These are phyloP conservation scores for Pygoscelis antarcticus DNA, from an alignment of 2,113 vertebrate species.

Conservation along the genomic window DNA sequence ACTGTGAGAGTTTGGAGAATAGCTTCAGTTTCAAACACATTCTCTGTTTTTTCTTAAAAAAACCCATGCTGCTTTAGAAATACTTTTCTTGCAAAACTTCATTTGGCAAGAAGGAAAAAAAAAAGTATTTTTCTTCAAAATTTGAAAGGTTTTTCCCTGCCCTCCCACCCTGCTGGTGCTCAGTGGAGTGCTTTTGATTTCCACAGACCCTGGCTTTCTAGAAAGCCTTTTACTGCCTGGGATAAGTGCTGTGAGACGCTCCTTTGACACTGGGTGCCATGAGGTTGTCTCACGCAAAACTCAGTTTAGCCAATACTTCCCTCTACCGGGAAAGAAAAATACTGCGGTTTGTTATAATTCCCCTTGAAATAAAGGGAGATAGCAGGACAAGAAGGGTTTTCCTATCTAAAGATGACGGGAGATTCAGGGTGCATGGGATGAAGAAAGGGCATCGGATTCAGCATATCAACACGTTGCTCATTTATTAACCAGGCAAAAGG, in stretches of 20 bases:
- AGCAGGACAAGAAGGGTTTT: not conserved
- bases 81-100: not conserved
- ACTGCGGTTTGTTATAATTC: not conserved
- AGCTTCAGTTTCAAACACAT: not conserved
- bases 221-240: not conserved
- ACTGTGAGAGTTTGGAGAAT: not conserved
- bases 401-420: not conserved
- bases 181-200: not conserved
- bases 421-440: not conserved
- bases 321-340: conserved; percentile 33
- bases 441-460: not conserved
- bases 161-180: not conserved
- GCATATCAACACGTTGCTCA: fast-evolving
- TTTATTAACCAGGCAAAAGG: not conserved
- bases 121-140: not conserved
- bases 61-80: not conserved
- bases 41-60: not conserved
- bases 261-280: not conserved
- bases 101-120: not conserved
- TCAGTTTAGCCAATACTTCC: conserved; percentile 57
- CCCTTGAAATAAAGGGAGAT: not conserved
- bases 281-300: fast-evolving
- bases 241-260: not conserved
- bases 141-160: not conserved
- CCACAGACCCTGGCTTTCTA: not conserved